Evolutionary conservation across 2,113 vertebrate genomes (phyloP).

Genomic region (Bos javanicus): DNA sequence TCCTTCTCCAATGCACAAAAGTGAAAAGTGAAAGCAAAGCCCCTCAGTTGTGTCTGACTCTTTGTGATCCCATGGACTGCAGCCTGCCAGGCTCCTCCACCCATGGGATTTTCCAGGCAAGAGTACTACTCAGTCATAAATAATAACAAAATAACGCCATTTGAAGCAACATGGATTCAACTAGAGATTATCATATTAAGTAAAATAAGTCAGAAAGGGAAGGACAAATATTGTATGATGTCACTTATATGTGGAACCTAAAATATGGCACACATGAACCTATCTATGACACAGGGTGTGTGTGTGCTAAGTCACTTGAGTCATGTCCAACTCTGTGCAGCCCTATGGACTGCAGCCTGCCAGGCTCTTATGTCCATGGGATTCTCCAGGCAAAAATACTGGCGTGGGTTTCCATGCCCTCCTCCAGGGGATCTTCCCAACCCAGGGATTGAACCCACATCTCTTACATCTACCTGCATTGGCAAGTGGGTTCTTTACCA

Average conservation of each 20-base stretch:
- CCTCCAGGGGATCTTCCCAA: rapidly evolving
- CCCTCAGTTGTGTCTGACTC: no score
- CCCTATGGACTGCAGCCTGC: background rate
- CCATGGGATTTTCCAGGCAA: no score
- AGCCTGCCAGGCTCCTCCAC: no score
- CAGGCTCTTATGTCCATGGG: background rate
- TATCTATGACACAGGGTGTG: background rate
- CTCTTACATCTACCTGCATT: background rate
- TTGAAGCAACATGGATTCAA: background rate
- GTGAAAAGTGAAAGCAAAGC: no score
- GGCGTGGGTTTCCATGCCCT: background rate
- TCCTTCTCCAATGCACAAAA: no score
- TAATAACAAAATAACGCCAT: background rate
- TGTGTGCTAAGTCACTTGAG: background rate
- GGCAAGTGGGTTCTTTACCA: background rate
- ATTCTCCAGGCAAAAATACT: background rate
- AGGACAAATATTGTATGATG: background rate
- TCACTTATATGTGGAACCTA: background rate
- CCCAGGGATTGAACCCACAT: background rate
- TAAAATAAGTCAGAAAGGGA: background rate
- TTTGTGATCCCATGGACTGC: no score
- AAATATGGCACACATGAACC: background rate
- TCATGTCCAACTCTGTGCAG: background rate
- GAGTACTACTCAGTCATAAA: background rate
- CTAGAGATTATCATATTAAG: background rate